Conservation (phyloP, 64 coral and sea anemone genomes). For the Actinia tenebrosa region DNA sequence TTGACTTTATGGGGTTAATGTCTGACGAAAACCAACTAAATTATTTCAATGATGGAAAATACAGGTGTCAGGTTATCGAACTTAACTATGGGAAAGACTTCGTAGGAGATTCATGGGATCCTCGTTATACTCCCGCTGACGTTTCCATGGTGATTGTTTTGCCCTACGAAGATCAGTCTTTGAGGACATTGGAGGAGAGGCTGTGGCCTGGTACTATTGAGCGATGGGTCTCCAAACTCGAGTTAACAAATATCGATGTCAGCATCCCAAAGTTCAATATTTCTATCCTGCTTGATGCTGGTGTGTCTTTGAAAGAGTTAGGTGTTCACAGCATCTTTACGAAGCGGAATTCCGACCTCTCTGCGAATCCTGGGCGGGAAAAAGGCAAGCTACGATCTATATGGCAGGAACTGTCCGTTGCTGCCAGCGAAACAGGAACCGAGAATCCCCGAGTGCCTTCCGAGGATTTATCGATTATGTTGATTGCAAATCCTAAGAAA, state of each 20-base stretch:
- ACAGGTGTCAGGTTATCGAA: background rate
- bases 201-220: background rate
- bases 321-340: background rate
- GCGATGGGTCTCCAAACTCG: background rate
- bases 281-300: background rate
- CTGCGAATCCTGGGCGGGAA: background rate
- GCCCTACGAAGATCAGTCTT: background rate
- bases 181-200: background rate
- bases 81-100: background rate
- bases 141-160: slow-evolving; percentile 18
- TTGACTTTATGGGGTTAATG: background rate
- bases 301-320: background rate
- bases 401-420: background rate
- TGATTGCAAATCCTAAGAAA: slow-evolving; percentile 13
- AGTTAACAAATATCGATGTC: background rate
- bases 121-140: slow-evolving; percentile 5
- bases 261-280: background rate
- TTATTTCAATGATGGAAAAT: background rate
- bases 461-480: slow-evolving; percentile 5
- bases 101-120: background rate
- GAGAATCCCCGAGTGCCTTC: background rate
- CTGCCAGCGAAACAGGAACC: background rate
- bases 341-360: background rate
- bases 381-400: background rate
- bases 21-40: slow-evolving; percentile 17